A percentile compares a stretch with the other conserved stretches of the same genome.
phyloP scores from a whole-genome alignment of 2,113 vertebrate genomes.

The Cricetomys ansorgei region DNA sequence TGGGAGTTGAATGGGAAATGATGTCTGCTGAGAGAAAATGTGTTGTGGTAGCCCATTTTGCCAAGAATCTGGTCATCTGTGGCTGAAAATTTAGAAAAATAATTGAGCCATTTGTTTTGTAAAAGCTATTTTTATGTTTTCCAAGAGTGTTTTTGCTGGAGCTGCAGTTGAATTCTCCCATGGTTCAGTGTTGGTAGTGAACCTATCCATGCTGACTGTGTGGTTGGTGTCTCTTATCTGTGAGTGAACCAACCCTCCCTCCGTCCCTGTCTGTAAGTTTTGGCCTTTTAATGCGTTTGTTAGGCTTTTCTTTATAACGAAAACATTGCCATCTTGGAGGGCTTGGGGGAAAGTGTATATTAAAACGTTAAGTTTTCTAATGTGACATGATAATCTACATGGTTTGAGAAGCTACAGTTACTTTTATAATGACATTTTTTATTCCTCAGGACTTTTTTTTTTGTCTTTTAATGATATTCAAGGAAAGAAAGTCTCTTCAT shows the following conservation, averaged over 20 bases:
- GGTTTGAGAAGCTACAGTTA: not conserved
- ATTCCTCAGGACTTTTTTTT: not conserved
- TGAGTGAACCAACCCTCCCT: not conserved
- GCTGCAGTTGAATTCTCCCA: not conserved
- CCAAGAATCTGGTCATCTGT: slow-evolving; percentile 9
- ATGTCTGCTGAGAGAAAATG: not conserved
- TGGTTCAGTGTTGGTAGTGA: not conserved
- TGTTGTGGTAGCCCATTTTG: not conserved
- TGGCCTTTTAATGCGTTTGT: not conserved
- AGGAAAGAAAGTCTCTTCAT: not conserved
- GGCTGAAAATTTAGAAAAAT: slow-evolving; percentile 26
- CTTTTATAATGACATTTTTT: not conserved
- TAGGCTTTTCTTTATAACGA: not conserved
- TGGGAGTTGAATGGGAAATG: not conserved
- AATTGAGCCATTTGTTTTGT: not conserved
- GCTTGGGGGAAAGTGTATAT: not conserved
- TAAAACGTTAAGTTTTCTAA: not conserved
- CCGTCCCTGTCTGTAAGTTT: too few species aligned
- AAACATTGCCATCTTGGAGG: not conserved
- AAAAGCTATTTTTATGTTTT: not conserved
- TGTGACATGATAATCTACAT: not conserved
- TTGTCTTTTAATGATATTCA: not conserved
- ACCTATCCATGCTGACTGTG: not conserved
- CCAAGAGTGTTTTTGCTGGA: not conserved
- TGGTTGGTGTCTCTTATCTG: not conserved